phyloP scores from a whole-genome alignment of 2,888 invertebrate species.

The Drosophila dives region DNA sequence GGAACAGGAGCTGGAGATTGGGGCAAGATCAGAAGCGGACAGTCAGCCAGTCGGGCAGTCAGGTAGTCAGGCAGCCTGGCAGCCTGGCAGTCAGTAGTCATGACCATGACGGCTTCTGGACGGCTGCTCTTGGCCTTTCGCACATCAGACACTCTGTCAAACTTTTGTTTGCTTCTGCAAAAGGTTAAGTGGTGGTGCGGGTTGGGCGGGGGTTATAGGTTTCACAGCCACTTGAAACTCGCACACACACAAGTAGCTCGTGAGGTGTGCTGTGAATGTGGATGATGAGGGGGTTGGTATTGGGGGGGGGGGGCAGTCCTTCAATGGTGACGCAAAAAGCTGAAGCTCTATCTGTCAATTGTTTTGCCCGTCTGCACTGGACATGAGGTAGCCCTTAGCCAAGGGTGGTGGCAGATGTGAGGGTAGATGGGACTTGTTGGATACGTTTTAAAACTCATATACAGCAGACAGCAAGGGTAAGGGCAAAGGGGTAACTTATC shows the following conservation, averaged over 20 bases:
- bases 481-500: neutral
- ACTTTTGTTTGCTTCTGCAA: slow-evolving; percentile 68
- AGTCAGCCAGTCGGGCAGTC: neutral
- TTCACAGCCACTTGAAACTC: slow-evolving; percentile 50
- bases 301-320: neutral
- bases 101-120: slow-evolving; percentile 58
- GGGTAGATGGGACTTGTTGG: neutral
- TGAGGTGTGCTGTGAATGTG: slow-evolving; percentile 33
- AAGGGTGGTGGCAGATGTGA: neutral
- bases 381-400: slow-evolving; percentile 30
- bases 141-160: slow-evolving; percentile 78
- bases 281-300: too few species aligned
- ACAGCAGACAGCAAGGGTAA: neutral
- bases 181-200: neutral
- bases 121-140: slow-evolving; percentile 76
- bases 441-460: neutral
- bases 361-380: slow-evolving; percentile 47
- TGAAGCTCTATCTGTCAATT: slow-evolving; percentile 45
- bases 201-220: neutral
- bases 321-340: slow-evolving; percentile 41
- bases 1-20: neutral
- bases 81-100: slow-evolving; percentile 24
- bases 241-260: slow-evolving; percentile 25
- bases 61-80: neutral
- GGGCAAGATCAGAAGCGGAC: neutral